phyloP scores from a whole-genome alignment of 2,113 vertebrate genomes.

The Polypterus senegalus region DNA sequence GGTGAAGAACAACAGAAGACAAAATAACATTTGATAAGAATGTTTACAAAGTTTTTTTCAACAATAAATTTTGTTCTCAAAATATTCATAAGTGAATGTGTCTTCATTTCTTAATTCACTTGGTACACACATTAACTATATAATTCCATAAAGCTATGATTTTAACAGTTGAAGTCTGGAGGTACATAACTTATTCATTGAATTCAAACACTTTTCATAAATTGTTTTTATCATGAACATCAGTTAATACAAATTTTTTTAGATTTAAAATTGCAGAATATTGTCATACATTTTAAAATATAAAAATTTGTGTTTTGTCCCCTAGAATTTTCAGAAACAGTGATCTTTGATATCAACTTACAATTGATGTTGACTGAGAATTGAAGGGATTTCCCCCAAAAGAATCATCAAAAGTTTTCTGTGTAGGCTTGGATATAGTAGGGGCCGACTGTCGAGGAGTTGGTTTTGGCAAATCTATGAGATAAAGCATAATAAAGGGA shows the following conservation, averaged over 20 bases:
- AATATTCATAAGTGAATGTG: no score
- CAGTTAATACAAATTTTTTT: background rate
- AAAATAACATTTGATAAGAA: no score
- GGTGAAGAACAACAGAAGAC: no score
- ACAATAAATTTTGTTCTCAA: no score
- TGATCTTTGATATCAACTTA: conserved; percentile 31
- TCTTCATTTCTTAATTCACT: no score
- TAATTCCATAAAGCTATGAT: no score
- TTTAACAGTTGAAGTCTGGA: no score
- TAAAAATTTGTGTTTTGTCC: conserved; percentile 17
- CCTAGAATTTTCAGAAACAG: conserved; percentile 21
- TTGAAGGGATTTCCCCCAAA: conserved; percentile 53
- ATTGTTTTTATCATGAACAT: background rate
- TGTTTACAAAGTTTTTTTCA: no score
- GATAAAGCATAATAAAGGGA: background rate
- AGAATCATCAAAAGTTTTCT: conserved; percentile 56
- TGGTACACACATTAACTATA: no score
- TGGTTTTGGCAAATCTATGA: conserved; percentile 49
- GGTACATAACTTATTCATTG: background rate
- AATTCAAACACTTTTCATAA: background rate
- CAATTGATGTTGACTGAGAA: conserved; percentile 36
- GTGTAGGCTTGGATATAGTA: conserved; percentile 25
- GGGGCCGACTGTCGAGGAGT: conserved; percentile 23
- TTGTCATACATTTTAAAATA: no score
- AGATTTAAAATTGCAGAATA: background rate